phyloP scores from a whole-genome alignment of 2,113 vertebrate species.

The Eretmochelys imbricata region DNA sequence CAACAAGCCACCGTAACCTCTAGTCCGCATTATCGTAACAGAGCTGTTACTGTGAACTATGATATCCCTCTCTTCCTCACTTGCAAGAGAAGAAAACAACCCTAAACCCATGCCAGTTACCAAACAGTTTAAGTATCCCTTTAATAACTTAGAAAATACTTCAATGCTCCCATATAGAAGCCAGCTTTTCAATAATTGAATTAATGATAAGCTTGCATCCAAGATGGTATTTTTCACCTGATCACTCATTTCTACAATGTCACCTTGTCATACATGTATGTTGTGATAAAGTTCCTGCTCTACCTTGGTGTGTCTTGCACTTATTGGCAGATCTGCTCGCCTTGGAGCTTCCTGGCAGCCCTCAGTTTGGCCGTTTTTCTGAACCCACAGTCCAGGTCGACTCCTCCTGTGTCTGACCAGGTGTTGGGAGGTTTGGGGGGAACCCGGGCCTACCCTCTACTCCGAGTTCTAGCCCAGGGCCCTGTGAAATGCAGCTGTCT shows the following conservation, averaged over 20 bases:
- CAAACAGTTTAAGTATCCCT: rapidly evolving
- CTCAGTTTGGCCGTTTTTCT: too few relatives aligned
- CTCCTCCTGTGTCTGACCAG: too few relatives aligned
- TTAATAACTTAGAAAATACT: rapidly evolving
- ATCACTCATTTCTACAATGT: rapidly evolving
- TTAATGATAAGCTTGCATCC: rapidly evolving
- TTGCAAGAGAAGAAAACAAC: neutral
- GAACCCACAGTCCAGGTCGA: too few relatives aligned
- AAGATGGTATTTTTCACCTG: rapidly evolving
- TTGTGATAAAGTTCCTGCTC: too few relatives aligned
- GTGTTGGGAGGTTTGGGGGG: too few relatives aligned
- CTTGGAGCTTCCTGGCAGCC: too few relatives aligned
- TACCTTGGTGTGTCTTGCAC: too few relatives aligned
- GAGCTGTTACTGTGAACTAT: rapidly evolving
- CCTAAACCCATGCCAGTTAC: rapidly evolving
- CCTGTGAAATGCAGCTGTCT: too few relatives aligned
- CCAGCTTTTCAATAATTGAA: neutral
- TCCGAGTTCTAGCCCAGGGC: too few relatives aligned
- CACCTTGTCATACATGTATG: rapidly evolving
- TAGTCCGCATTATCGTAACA: neutral
- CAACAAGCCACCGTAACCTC: neutral
- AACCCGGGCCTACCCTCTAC: too few relatives aligned
- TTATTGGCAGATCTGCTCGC: too few relatives aligned
- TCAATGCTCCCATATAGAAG: rapidly evolving
- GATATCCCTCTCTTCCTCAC: neutral